Evolutionary conservation across 2,797 vertebrate genomes (phyloP).

Genomic region (Vireo griseus): DNA sequence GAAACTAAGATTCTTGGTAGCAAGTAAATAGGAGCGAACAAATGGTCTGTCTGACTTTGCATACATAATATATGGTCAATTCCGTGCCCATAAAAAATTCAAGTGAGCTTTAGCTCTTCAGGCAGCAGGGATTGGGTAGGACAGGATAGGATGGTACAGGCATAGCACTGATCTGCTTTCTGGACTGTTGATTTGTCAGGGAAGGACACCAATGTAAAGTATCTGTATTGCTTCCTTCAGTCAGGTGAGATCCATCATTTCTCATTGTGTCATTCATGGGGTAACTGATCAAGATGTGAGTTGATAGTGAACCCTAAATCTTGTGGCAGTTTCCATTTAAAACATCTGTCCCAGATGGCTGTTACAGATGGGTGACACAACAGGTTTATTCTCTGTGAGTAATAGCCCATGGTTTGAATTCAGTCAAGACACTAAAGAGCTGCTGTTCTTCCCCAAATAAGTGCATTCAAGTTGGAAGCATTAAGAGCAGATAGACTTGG

Average conservation of each 20-base stretch:
- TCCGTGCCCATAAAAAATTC: neutral
- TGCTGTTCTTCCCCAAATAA: neutral
- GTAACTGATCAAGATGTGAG: neutral
- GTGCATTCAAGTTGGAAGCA: neutral
- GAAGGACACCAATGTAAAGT: neutral
- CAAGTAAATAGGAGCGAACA: neutral
- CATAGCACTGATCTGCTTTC: neutral
- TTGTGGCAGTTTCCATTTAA: neutral
- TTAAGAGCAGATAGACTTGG: neutral
- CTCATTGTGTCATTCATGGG: neutral
- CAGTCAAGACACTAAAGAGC: neutral
- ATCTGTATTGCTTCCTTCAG: neutral
- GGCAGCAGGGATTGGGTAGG: neutral
- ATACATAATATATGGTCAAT: neutral
- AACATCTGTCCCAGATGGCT: slow-evolving; percentile 30
- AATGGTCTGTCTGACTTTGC: neutral
- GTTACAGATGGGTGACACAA: neutral
- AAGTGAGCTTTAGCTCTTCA: neutral
- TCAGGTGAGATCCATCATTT: neutral
- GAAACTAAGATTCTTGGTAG: neutral
- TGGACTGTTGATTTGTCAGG: neutral
- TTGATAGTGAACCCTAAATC: neutral
- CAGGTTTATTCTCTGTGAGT: neutral
- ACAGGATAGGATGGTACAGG: neutral
- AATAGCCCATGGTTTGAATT: neutral